These are phyloP conservation scores for Tachycineta bicolor DNA, from an alignment of 2,113 vertebrate species.

Conservation along the genomic window DNA sequence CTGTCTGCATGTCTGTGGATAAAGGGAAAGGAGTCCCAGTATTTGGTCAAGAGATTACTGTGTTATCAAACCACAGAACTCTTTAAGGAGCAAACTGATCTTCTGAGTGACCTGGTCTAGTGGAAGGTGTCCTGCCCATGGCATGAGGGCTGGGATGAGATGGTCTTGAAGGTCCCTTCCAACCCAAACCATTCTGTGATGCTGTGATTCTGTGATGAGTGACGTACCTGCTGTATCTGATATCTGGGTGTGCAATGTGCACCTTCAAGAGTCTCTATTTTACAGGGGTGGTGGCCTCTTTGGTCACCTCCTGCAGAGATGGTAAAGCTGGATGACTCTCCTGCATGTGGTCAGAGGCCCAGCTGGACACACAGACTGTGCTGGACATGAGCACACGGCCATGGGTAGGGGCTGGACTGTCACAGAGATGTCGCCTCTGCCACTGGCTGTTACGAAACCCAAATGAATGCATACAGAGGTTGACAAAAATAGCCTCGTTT, in stretches of 20 bases:
- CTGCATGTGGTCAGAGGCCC: background rate
- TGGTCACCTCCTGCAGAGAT: background rate
- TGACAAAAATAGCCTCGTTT: background rate
- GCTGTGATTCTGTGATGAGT: background rate
- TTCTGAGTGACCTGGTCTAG: background rate
- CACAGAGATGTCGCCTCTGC: background rate
- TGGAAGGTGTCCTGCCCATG: background rate
- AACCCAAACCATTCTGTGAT: background rate
- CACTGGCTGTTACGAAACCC: background rate
- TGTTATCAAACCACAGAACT: background rate
- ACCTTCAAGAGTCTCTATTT: background rate
- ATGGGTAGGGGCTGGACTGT: accelerated
- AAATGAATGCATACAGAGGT: background rate
- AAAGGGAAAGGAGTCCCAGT: background rate
- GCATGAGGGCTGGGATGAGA: background rate
- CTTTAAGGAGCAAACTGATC: background rate
- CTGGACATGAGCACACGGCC: accelerated
- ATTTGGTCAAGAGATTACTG: accelerated
- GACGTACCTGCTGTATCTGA: background rate
- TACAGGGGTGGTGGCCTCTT: background rate
- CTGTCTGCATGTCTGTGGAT: background rate
- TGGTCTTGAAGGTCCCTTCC: background rate
- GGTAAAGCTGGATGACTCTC: background rate
- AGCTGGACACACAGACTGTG: background rate
- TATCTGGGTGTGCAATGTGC: accelerated